These are phyloP conservation scores for Eurosta solidaginis DNA, from an alignment of 1,140 invertebrate species.

Conservation along the genomic window DNA sequence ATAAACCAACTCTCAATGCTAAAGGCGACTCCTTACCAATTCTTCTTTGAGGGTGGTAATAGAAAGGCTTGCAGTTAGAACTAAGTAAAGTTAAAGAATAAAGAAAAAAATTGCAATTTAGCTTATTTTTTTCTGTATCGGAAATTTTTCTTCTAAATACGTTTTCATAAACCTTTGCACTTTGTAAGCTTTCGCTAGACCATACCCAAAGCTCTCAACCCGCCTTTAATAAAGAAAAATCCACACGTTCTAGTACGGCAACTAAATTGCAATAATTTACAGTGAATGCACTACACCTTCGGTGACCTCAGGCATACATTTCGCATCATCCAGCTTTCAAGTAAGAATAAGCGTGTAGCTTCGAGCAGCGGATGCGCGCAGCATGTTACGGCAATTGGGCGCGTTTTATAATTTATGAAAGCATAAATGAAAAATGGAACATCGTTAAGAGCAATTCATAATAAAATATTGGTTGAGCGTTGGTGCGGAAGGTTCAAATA, in stretches of 20 bases:
- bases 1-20: too few species aligned
- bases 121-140: too few species aligned
- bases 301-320: not conserved
- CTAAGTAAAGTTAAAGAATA: too few species aligned
- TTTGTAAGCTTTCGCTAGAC: too few species aligned
- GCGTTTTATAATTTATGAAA: conserved; percentile 49
- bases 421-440: conserved; percentile 58
- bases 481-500: conserved; percentile 34
- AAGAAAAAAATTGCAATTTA: too few species aligned
- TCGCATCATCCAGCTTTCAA: not conserved
- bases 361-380: not conserved
- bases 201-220: not conserved
- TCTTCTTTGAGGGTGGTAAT: too few species aligned
- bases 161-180: too few species aligned
- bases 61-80: too few species aligned
- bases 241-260: not conserved
- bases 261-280: conserved; percentile 25
- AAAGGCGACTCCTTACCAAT: too few species aligned
- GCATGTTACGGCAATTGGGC: conserved; percentile 13
- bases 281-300: conserved; percentile 23
- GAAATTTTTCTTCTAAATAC: too few species aligned
- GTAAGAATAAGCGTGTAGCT: not conserved
- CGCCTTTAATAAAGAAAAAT: not conserved
- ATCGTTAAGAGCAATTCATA: conserved; percentile 60
- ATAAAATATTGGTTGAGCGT: conserved; percentile 51